Percentiles rank a stretch among this genome's conserved stretches.
These are phyloP conservation scores for Idaea dimidiata DNA, from an alignment of 2,888 invertebrate species.

Conservation along the genomic window DNA sequence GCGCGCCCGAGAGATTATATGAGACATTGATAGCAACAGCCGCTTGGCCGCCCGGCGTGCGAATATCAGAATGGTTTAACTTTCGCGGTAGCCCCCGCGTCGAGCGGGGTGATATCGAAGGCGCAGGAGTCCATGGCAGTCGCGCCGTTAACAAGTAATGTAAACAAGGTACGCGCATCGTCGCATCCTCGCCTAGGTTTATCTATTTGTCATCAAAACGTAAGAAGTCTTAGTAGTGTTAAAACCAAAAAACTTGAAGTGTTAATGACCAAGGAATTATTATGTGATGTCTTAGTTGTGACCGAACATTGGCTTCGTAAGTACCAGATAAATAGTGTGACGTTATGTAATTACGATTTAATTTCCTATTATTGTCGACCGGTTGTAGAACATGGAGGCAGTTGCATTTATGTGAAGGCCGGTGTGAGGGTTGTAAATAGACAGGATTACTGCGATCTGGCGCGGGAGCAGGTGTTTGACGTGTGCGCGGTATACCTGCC, in stretches of 20 bases:
- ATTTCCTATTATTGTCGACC: slow-evolving; percentile 3
- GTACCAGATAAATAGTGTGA: neutral
- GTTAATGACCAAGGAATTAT: neutral
- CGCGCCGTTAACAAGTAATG: neutral
- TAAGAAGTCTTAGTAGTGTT: neutral
- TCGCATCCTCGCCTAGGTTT: slow-evolving; percentile 3
- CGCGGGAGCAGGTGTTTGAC: neutral
- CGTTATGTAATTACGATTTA: neutral
- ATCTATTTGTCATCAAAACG: neutral
- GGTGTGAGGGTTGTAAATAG: neutral
- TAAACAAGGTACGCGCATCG: neutral
- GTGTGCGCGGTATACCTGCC: neutral
- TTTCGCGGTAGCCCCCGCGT: slow-evolving; percentile 12
- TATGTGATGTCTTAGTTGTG: no score
- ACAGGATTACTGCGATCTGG: slow-evolving; percentile 1
- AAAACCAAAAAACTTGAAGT: neutral
- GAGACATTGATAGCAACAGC: slow-evolving; percentile 6
- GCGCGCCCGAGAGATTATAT: slow-evolving; percentile 10
- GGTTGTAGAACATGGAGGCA: neutral
- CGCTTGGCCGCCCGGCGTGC: slow-evolving; percentile 14
- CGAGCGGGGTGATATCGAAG: slow-evolving; percentile 10
- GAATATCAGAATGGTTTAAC: slow-evolving; percentile 12
- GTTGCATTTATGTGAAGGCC: slow-evolving; percentile 1
- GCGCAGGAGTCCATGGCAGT: neutral
- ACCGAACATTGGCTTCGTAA: no score